Evolutionary conservation across 2,888 invertebrate genomes (phyloP).

Genomic region (Drosophila dives): DNA sequence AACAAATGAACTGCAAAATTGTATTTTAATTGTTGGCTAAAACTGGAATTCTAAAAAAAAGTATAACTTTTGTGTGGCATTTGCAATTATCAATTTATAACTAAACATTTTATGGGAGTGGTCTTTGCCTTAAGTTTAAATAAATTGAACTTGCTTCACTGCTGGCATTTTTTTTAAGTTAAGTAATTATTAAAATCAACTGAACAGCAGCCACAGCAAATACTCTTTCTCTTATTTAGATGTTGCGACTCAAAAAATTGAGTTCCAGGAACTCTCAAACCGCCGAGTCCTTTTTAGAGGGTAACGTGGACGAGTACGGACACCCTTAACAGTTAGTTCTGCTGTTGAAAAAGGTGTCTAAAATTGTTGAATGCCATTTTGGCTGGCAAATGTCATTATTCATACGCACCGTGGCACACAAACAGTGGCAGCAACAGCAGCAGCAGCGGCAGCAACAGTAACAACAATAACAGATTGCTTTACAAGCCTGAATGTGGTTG

Average conservation of each 20-base stretch:
- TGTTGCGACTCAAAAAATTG: constrained; percentile 2
- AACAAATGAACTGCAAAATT: not conserved
- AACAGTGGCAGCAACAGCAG: constrained; percentile 10
- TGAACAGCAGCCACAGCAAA: not conserved
- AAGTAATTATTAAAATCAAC: not conserved
- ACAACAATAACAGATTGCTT: constrained; percentile 64
- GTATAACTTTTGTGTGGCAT: not conserved
- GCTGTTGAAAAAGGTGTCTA: constrained; percentile 17
- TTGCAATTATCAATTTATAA: not conserved
- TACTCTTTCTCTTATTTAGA: no score
- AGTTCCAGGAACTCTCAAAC: constrained; percentile 12
- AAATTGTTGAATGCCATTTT: constrained; percentile 52
- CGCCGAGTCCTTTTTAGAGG: not conserved
- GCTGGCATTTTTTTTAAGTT: not conserved
- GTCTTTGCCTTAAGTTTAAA: no score
- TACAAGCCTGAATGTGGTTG: constrained; percentile 43
- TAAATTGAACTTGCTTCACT: no score
- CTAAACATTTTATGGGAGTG: no score
- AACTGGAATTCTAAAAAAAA: not conserved
- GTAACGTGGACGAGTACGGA: no score
- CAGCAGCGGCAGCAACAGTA: constrained; percentile 14
- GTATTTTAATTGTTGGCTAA: not conserved
- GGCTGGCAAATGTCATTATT: constrained; percentile 65
- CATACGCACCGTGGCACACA: constrained; percentile 66
- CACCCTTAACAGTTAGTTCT: not conserved